Percentiles rank a stretch among this genome's conserved stretches.
These are phyloP conservation scores for Epizoanthus stellaris DNA, from an alignment of 92 coral and sea anemone species.

Conservation along the genomic window DNA sequence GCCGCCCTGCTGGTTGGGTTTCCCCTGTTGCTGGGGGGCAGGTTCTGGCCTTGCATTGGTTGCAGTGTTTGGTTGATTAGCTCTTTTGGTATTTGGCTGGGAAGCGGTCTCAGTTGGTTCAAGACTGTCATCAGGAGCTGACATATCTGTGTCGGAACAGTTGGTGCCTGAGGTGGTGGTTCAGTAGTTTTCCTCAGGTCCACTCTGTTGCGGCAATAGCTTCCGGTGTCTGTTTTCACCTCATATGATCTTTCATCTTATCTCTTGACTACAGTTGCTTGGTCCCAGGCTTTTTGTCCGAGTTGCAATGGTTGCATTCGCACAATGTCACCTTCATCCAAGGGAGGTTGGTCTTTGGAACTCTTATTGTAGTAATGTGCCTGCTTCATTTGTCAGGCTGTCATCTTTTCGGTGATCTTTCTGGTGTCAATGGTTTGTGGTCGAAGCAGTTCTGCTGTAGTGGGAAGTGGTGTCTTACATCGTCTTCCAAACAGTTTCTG, in stretches of 20 bases:
- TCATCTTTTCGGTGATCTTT: neutral
- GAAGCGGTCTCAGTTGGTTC: neutral
- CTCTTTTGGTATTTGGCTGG: no score
- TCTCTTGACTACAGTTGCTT: conserved; percentile 44
- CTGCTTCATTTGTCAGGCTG: conserved; percentile 19
- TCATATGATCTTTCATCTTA: conserved; percentile 47
- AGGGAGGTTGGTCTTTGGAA: conserved; percentile 40
- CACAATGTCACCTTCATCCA: conserved; percentile 44
- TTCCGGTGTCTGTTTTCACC: conserved; percentile 42
- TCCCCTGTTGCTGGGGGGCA: neutral
- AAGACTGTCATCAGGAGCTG: neutral
- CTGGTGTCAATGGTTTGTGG: conserved; percentile 8
- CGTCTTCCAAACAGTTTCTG: conserved; percentile 39
- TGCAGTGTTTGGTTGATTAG: conserved; percentile 8
- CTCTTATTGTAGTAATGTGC: conserved; percentile 39
- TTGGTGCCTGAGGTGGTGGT: neutral
- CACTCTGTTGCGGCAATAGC: conserved; percentile 52
- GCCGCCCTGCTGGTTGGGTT: neutral
- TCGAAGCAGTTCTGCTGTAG: conserved; percentile 16
- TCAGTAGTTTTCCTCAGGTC: conserved; percentile 27
- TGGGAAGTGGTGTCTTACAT: conserved; percentile 27
- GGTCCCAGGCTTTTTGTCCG: conserved; percentile 46
- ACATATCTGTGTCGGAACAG: no score
- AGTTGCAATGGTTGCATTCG: conserved; percentile 54
- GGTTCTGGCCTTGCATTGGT: neutral